Evolutionary conservation across 2,113 vertebrate genomes (phyloP), one percentile per base, ranked within the genome.

Genomic region (Neodon shergylaensis): DNA sequence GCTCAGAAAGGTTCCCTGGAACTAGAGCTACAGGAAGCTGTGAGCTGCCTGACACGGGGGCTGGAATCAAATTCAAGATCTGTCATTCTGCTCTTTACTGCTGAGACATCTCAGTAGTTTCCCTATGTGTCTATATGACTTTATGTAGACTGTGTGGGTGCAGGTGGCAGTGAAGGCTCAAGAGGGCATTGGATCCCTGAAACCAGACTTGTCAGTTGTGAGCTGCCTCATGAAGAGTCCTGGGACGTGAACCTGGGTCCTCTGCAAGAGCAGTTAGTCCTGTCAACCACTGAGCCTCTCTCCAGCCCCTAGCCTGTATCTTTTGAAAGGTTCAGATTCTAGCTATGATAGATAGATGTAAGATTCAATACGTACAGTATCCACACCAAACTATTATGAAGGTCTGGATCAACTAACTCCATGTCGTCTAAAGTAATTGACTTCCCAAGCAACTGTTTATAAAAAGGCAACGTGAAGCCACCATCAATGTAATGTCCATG

Each of bases 381-480:
- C 99, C 99, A 99, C 91, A 99, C 99, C 44, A 99, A 99, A 98
- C 99, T 99, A 98, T 99, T 99, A 97, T 99, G 99, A 96, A 99
- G 99, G 98, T 99, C 99, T 10, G 99, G 99, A 98, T 99, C 99
- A 70, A 99, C 99, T 74, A 99, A 98, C 97, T 99, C 99, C 99
- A 99, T 99, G 98, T 99, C 99, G 89, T 99, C 99, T 98, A 99
- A 98, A 94, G 99, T 99, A 98, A 99, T 99, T 94, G 99, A 99
- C 98, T 99, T 99, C 73, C 99, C 99, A 79, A 99, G 99, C 98
- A 99, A 97, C 98, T 99, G 99, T 96, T 99, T 99, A 95, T 99
- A 99, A 98, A 99, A 99, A 89, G 99, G 99, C 74, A 99, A 97
- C 0, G 99, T 99, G 97, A 99, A 99, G 96, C 99, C 99, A 1